Base-by-base conservation (phyloP, 2,797 vertebrate genomes). In the Crenichthys baileyi region DNA sequence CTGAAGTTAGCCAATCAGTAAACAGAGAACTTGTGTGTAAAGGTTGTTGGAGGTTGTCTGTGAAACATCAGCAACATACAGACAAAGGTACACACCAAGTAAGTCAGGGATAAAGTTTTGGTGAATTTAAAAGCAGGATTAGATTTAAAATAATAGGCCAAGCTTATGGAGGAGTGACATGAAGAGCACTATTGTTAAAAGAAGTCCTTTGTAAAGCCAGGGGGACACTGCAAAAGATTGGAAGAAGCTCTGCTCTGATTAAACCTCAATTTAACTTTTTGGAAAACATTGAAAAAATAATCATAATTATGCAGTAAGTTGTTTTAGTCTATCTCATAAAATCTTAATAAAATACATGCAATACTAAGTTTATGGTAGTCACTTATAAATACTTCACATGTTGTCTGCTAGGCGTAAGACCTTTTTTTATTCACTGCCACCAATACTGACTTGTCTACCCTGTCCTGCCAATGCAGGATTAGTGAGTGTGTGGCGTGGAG, bases 391-490 rank as follows among this genome's bases (percentile, higher is more conserved):
- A 36, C 36, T 36, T 36, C 36, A 36, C 36, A 36, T 36, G 36
- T 36, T 16, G 12, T 16, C 26, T 46, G 22, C 2, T 7, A n/a
- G 39, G 12, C 41, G 46, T 11, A 4, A 67, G 13, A 53, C 24
- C 24, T 15, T 7, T 44, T 26, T 26, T n/a, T 22, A 41, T 51
- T 60, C 51, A n/a, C 13, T 12, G 63, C 3, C 16, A 46, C 58
- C 22, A 20, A 72, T 73, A 91, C 96, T 95, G 15, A 98, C 97
- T 95, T 98, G 97, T 93, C 97, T 95, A 70, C 97, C 97, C 94
- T 98, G 97, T 75, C 94, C 91, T 55, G 95, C 92, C 81, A 97
- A 90, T 0, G 94, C 95, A 79, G 97, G 96, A 90, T 95, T 97
- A 85, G 96, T 93, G 77, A 97, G 97, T 36, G 96, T 94, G 87